These are phyloP conservation scores for Bryconaethiops microstoma DNA, from an alignment of 2,797 vertebrate species.

Conservation along the genomic window DNA sequence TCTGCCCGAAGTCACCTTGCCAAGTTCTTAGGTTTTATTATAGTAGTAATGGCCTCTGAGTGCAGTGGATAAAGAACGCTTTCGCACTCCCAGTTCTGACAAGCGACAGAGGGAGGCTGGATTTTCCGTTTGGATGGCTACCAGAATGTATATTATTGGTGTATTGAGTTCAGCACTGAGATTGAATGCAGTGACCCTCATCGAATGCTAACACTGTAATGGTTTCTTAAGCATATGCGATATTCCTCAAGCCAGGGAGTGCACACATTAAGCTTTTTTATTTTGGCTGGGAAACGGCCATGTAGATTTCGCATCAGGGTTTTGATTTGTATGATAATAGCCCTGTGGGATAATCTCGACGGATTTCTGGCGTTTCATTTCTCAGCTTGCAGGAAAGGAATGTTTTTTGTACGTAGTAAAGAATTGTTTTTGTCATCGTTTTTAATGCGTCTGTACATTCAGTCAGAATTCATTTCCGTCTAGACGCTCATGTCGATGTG, in stretches of 20 bases:
- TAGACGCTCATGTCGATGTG: background rate
- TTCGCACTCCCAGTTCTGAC: constrained; percentile 52
- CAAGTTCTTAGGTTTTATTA: constrained; percentile 75
- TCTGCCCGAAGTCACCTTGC: constrained; percentile 76
- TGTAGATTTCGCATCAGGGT: constrained; percentile 31
- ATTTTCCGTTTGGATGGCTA: constrained; percentile 65
- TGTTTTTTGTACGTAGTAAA: background rate
- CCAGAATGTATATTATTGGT: constrained; percentile 62
- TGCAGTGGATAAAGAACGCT: constrained; percentile 65
- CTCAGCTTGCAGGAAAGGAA: background rate
- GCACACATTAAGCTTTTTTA: constrained; percentile 17
- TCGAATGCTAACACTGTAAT: constrained; percentile 60
- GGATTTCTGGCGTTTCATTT: background rate
- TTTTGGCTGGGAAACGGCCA: background rate
- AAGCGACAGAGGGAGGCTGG: constrained; percentile 59
- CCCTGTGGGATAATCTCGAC: background rate
- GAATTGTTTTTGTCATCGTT: background rate
- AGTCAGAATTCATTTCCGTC: background rate
- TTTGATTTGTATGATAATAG: constrained; percentile 46
- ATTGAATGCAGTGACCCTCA: constrained; percentile 61
- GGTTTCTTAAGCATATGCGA: constrained; percentile 58
- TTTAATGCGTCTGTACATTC: background rate
- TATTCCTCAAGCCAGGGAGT: constrained; percentile 50
- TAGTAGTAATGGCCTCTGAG: constrained; percentile 71
- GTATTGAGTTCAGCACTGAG: constrained; percentile 60